Evolutionary conservation across 2,797 vertebrate species (phyloP).

Genomic region (Anabas testudineus): DNA sequence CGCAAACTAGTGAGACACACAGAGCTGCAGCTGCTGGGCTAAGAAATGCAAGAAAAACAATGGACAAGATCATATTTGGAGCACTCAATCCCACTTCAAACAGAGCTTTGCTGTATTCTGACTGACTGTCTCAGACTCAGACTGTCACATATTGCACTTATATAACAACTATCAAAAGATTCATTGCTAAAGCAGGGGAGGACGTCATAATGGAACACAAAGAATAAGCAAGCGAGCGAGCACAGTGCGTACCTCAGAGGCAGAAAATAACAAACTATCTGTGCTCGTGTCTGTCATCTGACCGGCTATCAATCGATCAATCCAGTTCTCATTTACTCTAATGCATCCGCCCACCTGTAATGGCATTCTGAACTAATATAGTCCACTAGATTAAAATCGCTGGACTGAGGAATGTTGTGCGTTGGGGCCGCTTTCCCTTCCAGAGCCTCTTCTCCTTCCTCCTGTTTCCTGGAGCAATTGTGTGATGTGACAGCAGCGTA

Average conservation of each 20-base stretch:
- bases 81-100: conserved; percentile 57
- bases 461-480: conserved; percentile 58
- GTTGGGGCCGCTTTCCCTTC: conserved; percentile 35
- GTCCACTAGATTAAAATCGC: conserved; percentile 77
- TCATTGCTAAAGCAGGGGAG: conserved; percentile 32
- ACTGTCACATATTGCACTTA: conserved; percentile 47
- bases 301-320: conserved; percentile 57
- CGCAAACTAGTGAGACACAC: conserved; percentile 39
- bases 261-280: conserved; percentile 1
- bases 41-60: conserved; percentile 49
- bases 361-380: conserved; percentile 73
- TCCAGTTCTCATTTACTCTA: conserved; percentile 51
- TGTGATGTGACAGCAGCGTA: conserved; percentile 53
- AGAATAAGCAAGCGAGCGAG: conserved; percentile 20
- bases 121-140: conserved; percentile 33
- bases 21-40: conserved; percentile 30
- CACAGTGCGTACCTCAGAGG: conserved; percentile 4
- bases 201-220: conserved; percentile 33
- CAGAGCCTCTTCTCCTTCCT: conserved; percentile 8
- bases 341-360: conserved; percentile 55
- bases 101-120: conserved; percentile 39
- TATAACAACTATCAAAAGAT: conserved; percentile 49
- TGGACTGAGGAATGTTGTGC: conserved; percentile 69
- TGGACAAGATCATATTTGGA: conserved; percentile 50
- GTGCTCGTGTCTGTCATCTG: conserved; percentile 36